Conservation (phyloP, 2,797 vertebrate species). For the Melanotaenia boesemani region DNA sequence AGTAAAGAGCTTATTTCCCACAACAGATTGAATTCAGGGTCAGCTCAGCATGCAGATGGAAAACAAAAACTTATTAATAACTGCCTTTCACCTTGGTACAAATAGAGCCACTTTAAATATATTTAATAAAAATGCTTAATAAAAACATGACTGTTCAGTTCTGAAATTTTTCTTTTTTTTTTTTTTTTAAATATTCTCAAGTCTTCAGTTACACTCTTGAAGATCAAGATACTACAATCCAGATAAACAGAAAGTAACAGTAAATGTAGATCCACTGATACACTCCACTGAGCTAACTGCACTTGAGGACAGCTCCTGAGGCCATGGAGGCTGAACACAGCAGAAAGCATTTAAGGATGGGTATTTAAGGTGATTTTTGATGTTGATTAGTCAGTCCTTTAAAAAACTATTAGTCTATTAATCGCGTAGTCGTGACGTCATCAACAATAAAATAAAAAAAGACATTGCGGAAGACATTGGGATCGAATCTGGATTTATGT, state of each 20-base stretch:
- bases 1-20: slow-evolving; percentile 9
- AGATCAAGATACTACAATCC: slow-evolving; percentile 15
- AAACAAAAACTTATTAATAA: slow-evolving; percentile 1
- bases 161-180: background rate
- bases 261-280: slow-evolving; percentile 5
- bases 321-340: slow-evolving; percentile 6
- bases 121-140: background rate
- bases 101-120: background rate
- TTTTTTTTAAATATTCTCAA: background rate
- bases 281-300: slow-evolving; percentile 22
- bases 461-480: no score
- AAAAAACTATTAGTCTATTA: no score
- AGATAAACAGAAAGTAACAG: slow-evolving; percentile 8
- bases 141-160: background rate
- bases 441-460: no score
- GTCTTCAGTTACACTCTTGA: slow-evolving; percentile 5
- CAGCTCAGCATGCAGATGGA: background rate
- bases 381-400: no score
- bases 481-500: no score
- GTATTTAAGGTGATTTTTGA: no score
- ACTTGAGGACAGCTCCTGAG: slow-evolving; percentile 9
- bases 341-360: background rate
- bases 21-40: slow-evolving; percentile 8
- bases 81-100: background rate
- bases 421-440: no score